These are phyloP conservation scores for Scaptomyza flava DNA, from an alignment of 2,888 invertebrate genomes.

Conservation along the genomic window DNA sequence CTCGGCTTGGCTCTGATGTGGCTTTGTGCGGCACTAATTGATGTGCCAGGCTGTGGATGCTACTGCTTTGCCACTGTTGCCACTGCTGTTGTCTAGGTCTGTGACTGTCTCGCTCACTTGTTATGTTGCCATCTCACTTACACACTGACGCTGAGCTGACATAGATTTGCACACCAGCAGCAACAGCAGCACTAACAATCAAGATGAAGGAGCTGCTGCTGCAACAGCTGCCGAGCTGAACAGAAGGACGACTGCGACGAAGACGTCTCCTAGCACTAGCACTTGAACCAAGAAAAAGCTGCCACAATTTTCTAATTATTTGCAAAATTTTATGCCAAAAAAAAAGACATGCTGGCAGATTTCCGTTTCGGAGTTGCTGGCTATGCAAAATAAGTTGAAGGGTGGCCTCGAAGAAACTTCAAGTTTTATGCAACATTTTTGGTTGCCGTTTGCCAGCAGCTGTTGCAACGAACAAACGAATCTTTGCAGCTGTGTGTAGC, in stretches of 20 bases:
- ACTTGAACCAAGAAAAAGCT: conserved; percentile 52
- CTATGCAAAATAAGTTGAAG: not conserved
- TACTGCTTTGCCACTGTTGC: conserved; percentile 19
- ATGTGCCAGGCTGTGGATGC: conserved; percentile 58
- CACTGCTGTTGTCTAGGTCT: conserved; percentile 24
- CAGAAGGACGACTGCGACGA: not conserved
- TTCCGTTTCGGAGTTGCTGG: conserved; percentile 11
- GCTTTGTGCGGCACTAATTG: conserved; percentile 75
- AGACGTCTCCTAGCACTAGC: conserved; percentile 31
- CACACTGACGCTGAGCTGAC: conserved; percentile 43
- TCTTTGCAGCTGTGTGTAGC: conserved; percentile 57
- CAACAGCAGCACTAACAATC: conserved; percentile 30
- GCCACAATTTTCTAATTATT: conserved; percentile 79
- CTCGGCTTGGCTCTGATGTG: conserved; percentile 45
- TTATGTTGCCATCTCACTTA: conserved; percentile 10
- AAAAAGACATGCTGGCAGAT: conserved; percentile 58
- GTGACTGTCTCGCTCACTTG: conserved; percentile 27
- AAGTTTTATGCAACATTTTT: conserved; percentile 72
- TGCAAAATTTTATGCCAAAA: conserved; percentile 79
- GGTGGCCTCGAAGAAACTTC: conserved; percentile 33
- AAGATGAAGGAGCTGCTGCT: conserved; percentile 35
- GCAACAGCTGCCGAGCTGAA: conserved; percentile 42
- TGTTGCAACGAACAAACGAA: conserved; percentile 55
- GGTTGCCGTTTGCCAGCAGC: conserved; percentile 46
- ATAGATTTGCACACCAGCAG: conserved; percentile 53